Conservation (phyloP, 2,888 invertebrate genomes). For the Rotaria magnacalcarata region DNA sequence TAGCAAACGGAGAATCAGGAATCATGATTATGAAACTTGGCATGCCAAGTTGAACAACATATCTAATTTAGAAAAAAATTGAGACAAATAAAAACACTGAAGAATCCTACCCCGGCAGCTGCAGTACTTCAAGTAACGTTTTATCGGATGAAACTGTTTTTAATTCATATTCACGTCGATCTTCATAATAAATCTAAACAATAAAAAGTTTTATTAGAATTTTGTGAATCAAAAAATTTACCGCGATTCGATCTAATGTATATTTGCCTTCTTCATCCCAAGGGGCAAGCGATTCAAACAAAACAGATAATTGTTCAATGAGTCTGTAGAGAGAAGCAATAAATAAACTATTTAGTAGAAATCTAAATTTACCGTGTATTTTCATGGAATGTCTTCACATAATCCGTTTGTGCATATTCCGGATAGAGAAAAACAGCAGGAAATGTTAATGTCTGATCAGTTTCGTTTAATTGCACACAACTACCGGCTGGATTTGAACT, state of each 20-base stretch:
- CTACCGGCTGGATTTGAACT: background rate
- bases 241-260: background rate
- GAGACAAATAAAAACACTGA: background rate
- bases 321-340: background rate
- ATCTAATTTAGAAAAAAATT: background rate
- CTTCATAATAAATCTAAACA: slow-evolving; percentile 44
- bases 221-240: too few relatives aligned
- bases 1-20: slow-evolving; percentile 40
- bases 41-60: slow-evolving; percentile 40
- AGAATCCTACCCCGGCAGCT: slow-evolving; percentile 33
- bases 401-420: slow-evolving; percentile 79
- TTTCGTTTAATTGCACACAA: slow-evolving; percentile 57
- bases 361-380: slow-evolving; percentile 62
- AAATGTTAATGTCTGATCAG: slow-evolving; percentile 69
- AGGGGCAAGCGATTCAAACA: slow-evolving; percentile 36
- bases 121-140: slow-evolving; percentile 38
- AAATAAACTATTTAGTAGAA: background rate
- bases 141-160: background rate
- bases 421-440: slow-evolving; percentile 83
- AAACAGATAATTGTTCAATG: slow-evolving; percentile 23
- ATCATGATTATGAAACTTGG: slow-evolving; percentile 43
- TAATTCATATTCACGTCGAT: slow-evolving; percentile 38
- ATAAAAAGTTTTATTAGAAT: background rate
- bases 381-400: slow-evolving; percentile 75
- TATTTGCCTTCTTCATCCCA: slow-evolving; percentile 43